These are phyloP conservation scores for Drosophila bocqueti DNA, from an alignment of 1,140 invertebrate species.

Conservation along the genomic window DNA sequence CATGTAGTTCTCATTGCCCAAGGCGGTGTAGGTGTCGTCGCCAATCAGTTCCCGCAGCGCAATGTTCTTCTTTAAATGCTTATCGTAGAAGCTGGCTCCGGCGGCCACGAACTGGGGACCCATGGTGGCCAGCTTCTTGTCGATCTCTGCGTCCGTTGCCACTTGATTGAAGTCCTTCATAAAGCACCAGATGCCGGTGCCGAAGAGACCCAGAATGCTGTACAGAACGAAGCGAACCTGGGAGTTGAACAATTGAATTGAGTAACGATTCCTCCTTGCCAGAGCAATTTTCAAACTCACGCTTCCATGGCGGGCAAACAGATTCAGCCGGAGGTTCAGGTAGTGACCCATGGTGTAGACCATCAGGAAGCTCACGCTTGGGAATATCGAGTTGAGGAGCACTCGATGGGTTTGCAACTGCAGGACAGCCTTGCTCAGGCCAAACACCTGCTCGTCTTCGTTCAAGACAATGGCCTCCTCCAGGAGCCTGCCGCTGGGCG, in stretches of 20 bases:
- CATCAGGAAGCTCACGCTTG: constrained; percentile 84
- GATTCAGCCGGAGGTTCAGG: constrained; percentile 86
- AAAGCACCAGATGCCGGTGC: constrained; percentile 87
- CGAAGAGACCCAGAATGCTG: constrained; percentile 86
- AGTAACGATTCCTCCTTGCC: background rate
- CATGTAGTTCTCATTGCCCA: constrained; percentile 89
- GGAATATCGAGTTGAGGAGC: constrained; percentile 86
- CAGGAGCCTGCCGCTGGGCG: constrained; percentile 87
- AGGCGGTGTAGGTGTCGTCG: constrained; percentile 87
- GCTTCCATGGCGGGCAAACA: constrained; percentile 86
- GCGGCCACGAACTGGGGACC: constrained; percentile 88
- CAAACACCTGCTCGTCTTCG: constrained; percentile 91
- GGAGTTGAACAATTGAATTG: background rate
- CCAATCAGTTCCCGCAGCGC: constrained; percentile 89
- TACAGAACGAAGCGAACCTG: constrained; percentile 87
- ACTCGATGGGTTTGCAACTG: constrained; percentile 87
- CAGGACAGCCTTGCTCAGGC: constrained; percentile 90
- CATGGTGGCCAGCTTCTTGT: constrained; percentile 87
- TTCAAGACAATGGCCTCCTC: constrained; percentile 89
- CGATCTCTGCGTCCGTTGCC: constrained; percentile 87
- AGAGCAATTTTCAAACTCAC: constrained; percentile 21
- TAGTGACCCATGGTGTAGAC: constrained; percentile 86
- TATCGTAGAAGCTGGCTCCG: constrained; percentile 91
- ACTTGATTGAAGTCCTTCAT: constrained; percentile 88
- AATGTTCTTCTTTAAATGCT: constrained; percentile 90